Percentiles rank a stretch among this genome's conserved stretches.
phyloP scores from a whole-genome alignment of 2,888 invertebrate genomes.

The Actias luna region DNA sequence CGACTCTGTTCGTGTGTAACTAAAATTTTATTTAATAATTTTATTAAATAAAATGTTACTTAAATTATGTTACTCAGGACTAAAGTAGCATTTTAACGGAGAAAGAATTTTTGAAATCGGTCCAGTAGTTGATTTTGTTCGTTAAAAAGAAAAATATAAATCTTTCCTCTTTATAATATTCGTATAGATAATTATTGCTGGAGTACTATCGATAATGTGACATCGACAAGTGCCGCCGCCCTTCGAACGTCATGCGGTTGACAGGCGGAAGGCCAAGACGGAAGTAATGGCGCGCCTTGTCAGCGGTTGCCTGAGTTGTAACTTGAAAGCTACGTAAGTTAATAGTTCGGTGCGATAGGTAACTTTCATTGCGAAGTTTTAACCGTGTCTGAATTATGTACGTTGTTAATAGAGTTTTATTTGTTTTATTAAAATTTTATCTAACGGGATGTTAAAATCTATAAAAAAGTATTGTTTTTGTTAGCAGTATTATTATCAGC shows the following conservation, averaged over 20 bases:
- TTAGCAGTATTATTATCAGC: no score
- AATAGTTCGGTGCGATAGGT: neutral
- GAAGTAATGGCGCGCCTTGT: constrained; percentile 66
- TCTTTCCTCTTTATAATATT: no score
- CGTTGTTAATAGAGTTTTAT: neutral
- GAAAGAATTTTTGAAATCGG: no score
- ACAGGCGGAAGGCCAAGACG: constrained; percentile 64
- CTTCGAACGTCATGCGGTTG: constrained; percentile 37
- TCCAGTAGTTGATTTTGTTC: no score
- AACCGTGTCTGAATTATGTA: neutral
- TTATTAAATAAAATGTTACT: no score
- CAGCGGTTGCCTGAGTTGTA: constrained; percentile 38
- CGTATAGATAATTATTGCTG: neutral
- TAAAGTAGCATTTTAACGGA: no score
- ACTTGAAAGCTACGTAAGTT: neutral
- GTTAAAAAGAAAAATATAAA: no score
- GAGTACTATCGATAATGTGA: constrained; percentile 8
- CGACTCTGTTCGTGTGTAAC: no score
- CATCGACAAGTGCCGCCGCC: constrained; percentile 32
- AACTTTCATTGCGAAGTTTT: neutral
- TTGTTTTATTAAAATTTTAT: constrained; percentile 2
- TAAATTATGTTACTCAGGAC: no score
- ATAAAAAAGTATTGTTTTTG: no score
- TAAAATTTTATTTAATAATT: no score
- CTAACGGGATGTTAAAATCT: no score